Base-by-base conservation (phyloP, 1,140 invertebrate genomes). In the Drosophila pachea region DNA sequence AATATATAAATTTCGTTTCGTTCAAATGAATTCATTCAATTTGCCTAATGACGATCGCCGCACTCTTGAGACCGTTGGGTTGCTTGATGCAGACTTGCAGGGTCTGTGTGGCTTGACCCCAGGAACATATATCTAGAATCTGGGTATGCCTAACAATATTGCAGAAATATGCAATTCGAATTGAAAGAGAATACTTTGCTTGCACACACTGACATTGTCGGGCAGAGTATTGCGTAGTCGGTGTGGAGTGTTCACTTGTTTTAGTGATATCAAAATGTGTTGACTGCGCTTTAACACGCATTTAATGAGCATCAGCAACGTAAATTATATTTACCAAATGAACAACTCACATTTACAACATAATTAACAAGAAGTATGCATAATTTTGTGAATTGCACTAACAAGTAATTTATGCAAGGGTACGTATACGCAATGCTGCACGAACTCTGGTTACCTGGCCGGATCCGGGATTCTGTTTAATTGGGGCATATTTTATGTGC, bases 301-400 rank as follows among this genome's bases (percentile, higher is more conserved):
- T 86, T 86, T 84, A 83, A 83, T 86, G 79, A 86, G 73, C 54
- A 32, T 55, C 50, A 45, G 12, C 59, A 73, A 31, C 33, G 43
- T 49, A 60, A 63, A 64, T 43, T 53, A 60, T 49, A 50, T 66
- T 71, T 35, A 38, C 53, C 31, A 74, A 68, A 67, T 68, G 64
- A 72, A 59, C 68, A 68, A 43, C 38, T 36, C 9, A 66, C 66
- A 66, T 65, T 65, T 64, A 70, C 67, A 74, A 74, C 72, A 74
- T 64, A 74, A 74, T 74, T 74, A 74, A 59, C 47, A 59, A 5
- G 52, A 60, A 60, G 55, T 49, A 33, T 32, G 38, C 36, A 49
- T 60, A 49, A 67, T 61, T 55, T 52, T 33, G 43, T 68, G 65
- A 55, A 56, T 48, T 68, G 35, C 50, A 38, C 43, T 38, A 68